Conservation (phyloP, 37 sponge, comb jelly and placozoan genomes). For the Dysidea cf. avara region DNA sequence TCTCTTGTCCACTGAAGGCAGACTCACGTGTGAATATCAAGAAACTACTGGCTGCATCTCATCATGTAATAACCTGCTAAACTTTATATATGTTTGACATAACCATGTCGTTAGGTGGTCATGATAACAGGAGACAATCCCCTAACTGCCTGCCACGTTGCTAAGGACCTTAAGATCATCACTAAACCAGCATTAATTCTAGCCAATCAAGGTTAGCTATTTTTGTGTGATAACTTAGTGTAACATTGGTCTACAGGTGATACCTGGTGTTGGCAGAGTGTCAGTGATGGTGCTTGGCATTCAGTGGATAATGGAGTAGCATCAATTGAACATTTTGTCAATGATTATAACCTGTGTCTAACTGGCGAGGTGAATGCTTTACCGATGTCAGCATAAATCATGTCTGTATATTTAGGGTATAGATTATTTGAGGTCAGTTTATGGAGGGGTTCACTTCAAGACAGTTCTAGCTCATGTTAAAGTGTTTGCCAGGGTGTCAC, state of each 20-base stretch:
- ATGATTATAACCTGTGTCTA: conserved; percentile 80
- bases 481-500: conserved; percentile 94
- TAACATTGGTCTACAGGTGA: conserved; percentile 5
- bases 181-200: conserved; percentile 52
- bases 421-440: conserved; percentile 16
- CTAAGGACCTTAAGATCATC: conserved; percentile 84
- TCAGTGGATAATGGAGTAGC: conserved; percentile 25
- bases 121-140: conserved; percentile 99
- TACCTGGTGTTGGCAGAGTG: conserved; percentile 78
- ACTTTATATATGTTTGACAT: not conserved
- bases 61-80: conserved; percentile 84
- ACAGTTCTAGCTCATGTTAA: conserved; percentile 62
- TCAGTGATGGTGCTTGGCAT: conserved; percentile 26
- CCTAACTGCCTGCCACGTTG: conserved; percentile 96
- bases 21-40: conserved; percentile 76
- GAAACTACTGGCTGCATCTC: conserved; percentile 76
- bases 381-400: not conserved
- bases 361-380: conserved; percentile 87
- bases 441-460: conserved; percentile 26
- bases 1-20: conserved; percentile 86
- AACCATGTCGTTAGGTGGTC: conserved; percentile 48
- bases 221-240: not conserved
- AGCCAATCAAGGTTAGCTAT: conserved; percentile 23
- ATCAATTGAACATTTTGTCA: conserved; percentile 23
- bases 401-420: conserved; percentile 47